Evolutionary conservation across 2,113 vertebrate species (phyloP).

Genomic region (Mungos mungo): DNA sequence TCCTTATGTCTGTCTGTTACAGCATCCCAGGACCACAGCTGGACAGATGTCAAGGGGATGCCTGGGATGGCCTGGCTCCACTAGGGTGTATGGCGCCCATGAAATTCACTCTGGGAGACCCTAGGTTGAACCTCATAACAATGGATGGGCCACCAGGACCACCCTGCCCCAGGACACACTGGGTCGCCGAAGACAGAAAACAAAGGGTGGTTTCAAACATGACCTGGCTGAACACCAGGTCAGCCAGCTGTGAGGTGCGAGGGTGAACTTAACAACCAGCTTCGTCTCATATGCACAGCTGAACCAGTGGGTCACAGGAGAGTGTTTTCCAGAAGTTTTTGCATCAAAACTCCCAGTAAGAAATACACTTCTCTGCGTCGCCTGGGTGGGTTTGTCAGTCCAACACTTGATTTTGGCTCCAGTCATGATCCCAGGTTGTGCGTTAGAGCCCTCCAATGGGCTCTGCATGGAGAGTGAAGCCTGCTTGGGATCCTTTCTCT

Average conservation of each 20-base stretch:
- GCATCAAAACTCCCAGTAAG: background rate
- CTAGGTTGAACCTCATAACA: no score
- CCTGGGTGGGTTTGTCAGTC: no score
- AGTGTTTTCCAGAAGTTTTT: background rate
- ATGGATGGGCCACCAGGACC: no score
- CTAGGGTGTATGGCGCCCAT: background rate
- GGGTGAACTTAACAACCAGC: background rate
- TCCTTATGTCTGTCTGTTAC: background rate
- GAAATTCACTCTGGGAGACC: background rate
- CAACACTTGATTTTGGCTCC: no score
- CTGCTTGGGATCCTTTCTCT: no score
- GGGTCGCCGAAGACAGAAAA: background rate
- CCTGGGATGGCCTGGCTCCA: background rate
- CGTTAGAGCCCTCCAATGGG: no score
- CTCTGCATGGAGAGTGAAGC: no score
- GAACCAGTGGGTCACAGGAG: background rate
- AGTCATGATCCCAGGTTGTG: no score
- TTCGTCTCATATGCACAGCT: background rate
- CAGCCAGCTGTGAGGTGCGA: background rate
- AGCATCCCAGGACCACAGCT: background rate
- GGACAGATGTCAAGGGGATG: background rate
- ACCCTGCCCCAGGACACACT: background rate
- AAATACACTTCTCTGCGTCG: background rate
- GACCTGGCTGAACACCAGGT: no score
- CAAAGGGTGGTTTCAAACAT: background rate